Evolutionary conservation across 37 sponge, comb jelly and placozoan species (phyloP).

Genomic region (Lycopodina hypogea): DNA sequence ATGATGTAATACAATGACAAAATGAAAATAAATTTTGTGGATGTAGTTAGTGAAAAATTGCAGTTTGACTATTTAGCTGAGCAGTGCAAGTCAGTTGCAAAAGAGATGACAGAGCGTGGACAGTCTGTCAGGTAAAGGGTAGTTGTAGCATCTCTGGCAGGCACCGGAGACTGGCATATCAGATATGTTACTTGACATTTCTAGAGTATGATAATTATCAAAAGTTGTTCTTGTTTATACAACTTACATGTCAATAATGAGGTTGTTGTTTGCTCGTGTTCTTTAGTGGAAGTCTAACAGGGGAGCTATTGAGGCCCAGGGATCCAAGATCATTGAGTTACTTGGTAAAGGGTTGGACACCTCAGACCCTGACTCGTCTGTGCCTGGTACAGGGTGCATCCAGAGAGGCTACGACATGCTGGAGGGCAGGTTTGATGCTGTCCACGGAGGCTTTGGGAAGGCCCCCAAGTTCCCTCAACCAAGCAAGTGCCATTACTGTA

Average conservation of each 20-base stretch:
- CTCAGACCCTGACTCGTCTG: neutral
- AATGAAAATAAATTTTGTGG: no score
- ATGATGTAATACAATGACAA: no score
- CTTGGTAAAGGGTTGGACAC: constrained; percentile 18
- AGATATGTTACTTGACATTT: neutral
- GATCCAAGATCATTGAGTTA: constrained; percentile 40
- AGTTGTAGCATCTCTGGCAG: no score
- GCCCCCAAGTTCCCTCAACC: constrained; percentile 85
- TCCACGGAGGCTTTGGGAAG: constrained; percentile 69
- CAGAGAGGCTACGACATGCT: constrained; percentile 43
- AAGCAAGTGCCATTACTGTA: constrained; percentile 30
- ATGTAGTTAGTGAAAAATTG: no score
- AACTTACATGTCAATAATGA: no score
- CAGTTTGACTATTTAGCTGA: no score
- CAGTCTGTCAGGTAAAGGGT: no score
- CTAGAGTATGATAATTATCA: neutral
- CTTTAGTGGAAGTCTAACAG: constrained; percentile 40
- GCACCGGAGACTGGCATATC: no score
- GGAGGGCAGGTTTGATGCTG: constrained; percentile 36
- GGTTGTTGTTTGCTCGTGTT: neutral
- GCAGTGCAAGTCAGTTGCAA: no score
- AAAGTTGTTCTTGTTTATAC: no score
- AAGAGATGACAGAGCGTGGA: no score
- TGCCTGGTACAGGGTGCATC: constrained; percentile 60
- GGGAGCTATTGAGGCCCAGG: constrained; percentile 12